These are phyloP conservation scores for Lobophora halterata DNA, from an alignment of 2,888 invertebrate genomes.

Conservation along the genomic window DNA sequence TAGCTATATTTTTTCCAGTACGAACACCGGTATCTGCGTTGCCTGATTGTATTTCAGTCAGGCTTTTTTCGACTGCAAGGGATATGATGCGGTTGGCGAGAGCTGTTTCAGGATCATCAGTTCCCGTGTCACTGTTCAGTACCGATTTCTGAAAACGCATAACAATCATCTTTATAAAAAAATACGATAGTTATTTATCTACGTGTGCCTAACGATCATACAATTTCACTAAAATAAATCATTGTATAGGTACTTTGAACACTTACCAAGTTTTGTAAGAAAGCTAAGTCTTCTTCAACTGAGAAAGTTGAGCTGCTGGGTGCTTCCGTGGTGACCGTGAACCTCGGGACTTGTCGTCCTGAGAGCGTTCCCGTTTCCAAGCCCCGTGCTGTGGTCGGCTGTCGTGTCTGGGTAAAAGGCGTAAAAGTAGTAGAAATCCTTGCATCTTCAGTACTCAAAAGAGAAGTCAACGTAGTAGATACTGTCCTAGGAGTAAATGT, in stretches of 20 bases:
- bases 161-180: no score
- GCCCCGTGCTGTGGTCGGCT: conserved; percentile 44
- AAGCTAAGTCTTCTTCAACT: conserved; percentile 79
- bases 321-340: conserved; percentile 60
- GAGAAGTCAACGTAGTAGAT: conserved; percentile 53
- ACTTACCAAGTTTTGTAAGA: conserved; percentile 82
- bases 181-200: no score
- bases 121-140: conserved; percentile 57
- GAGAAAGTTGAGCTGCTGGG: conserved; percentile 74
- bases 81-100: conserved; percentile 79
- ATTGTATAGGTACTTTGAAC: no score
- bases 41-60: conserved; percentile 66
- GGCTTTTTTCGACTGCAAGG: conserved; percentile 75
- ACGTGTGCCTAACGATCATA: no score
- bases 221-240: no score
- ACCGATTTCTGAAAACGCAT: conserved; percentile 67
- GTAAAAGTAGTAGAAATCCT: conserved; percentile 67
- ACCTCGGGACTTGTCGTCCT: conserved; percentile 46
- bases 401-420: conserved; percentile 52
- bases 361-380: conserved; percentile 38
- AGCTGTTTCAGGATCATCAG: conserved; percentile 68
- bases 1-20: conserved; percentile 53
- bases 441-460: conserved; percentile 53
- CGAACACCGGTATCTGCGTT: conserved; percentile 45
- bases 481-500: conserved; percentile 52